A percentile compares a stretch with the other conserved stretches of the same genome.
phyloP scores from a whole-genome alignment of 2,888 invertebrate genomes.

The Dasysyrphus tricinctus region DNA sequence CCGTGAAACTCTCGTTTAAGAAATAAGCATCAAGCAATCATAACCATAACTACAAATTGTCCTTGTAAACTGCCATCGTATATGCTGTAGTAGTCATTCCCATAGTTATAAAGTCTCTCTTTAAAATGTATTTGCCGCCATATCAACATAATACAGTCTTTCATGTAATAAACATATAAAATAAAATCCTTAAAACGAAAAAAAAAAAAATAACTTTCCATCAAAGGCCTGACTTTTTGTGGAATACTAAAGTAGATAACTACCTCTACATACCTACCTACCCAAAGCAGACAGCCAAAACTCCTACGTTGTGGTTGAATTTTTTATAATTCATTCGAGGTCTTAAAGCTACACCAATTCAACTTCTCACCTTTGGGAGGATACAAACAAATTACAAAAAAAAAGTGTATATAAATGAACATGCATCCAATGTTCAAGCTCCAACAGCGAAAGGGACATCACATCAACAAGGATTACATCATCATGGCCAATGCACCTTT shows the following conservation, averaged over 20 bases:
- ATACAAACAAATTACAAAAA: not conserved
- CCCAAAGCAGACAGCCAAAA: not conserved
- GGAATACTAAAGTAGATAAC: not conserved
- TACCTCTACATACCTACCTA: no score
- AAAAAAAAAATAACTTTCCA: conserved; percentile 24
- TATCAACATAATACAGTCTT: not conserved
- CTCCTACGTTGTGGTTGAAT: conserved; percentile 12
- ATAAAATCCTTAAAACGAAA: not conserved
- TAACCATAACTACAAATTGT: not conserved
- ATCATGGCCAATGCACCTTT: conserved; percentile 63
- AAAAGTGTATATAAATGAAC: conserved; percentile 9
- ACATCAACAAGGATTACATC: conserved; percentile 64
- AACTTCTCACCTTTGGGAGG: conserved; percentile 34
- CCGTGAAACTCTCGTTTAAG: no score
- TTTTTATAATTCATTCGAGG: conserved; percentile 63
- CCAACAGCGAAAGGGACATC: conserved; percentile 57
- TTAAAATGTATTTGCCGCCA: not conserved
- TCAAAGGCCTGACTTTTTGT: not conserved
- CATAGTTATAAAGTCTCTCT: conserved; percentile 8
- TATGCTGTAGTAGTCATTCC: not conserved
- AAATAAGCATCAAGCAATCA: not conserved
- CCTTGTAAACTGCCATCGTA: not conserved
- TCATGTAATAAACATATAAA: not conserved
- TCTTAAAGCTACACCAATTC: conserved; percentile 37
- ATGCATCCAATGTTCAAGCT: conserved; percentile 17